Base-by-base conservation (phyloP, 2,888 invertebrate genomes). In the Monochamus alternatus region DNA sequence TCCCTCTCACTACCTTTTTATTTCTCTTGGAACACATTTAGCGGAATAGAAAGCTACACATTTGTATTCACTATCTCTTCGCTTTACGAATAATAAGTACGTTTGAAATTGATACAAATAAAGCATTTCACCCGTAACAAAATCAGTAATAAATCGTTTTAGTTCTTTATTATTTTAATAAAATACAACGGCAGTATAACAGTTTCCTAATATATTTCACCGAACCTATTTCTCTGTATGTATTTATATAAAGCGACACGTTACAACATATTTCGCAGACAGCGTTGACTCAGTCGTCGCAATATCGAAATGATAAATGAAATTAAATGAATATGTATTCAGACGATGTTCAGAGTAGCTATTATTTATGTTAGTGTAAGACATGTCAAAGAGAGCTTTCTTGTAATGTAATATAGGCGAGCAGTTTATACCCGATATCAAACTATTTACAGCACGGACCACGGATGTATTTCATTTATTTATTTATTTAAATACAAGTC, bases 41-140 rank as follows among this genome's bases (percentile, higher is more conserved):
- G 30, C 47, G 12, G 44, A 65, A 14, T 58, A 14, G 8, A 62
- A 55, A 52, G 31, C 31, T 14, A 2, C 31, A n/a, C n/a, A 67
- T 55, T 67, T 32, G n/a, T 67, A 67, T 59, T 68, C 67, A 68
- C 58, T 43, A 14, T 59, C 58, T n/a, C n/a, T 12, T 43, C 43
- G 22, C 44, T 59, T 32, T 58, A 59, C 43, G 68, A 68, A 59
- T 68, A 68, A 58, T 68, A 68, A 68, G 22, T 22, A 22, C 43
- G 22, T 67, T 55, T 38, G 55, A 67, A 22, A 67, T 55, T 31
- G 52, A 52, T 10, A 32, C 32, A 30, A 55, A 67, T 67, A 43
- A 55, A 32, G 14, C 67, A 32, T 22, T 22, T 22, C 22, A 22
- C 22, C 22, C 1, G 22, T 22, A 22, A 22, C 22, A 22, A 22